phyloP scores from a whole-genome alignment of 2,113 vertebrate genomes.

The Gobio gobio region DNA sequence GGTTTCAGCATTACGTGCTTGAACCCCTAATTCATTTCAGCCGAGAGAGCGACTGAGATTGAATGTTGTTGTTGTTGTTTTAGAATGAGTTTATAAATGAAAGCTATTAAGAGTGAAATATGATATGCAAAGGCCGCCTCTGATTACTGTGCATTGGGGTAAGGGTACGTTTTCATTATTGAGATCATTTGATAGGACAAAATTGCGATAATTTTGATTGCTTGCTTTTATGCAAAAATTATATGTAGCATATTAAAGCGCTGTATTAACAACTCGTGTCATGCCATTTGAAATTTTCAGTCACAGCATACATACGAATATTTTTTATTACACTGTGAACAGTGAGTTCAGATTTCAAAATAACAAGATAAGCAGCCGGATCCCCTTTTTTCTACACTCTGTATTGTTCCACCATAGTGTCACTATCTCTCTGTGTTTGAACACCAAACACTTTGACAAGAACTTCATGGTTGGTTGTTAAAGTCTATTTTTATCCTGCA shows the following conservation, averaged over 20 bases:
- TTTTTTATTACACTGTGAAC: background rate
- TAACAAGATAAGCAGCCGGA: background rate
- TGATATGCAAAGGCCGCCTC: too few relatives aligned
- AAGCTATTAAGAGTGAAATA: too few relatives aligned
- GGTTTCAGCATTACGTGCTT: too few relatives aligned
- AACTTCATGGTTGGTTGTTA: background rate
- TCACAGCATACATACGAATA: background rate
- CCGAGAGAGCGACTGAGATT: too few relatives aligned
- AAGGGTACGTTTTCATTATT: background rate
- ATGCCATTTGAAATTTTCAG: background rate
- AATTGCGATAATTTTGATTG: background rate
- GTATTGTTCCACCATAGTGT: background rate
- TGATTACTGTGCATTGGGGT: background rate
- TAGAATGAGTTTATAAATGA: too few relatives aligned
- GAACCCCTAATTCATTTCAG: too few relatives aligned
- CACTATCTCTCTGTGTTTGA: conserved; percentile 4
- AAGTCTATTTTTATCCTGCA: background rate
- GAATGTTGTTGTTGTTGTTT: too few relatives aligned
- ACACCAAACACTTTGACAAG: background rate
- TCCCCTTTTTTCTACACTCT: background rate
- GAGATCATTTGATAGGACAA: background rate
- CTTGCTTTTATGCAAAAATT: background rate
- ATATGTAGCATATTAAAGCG: background rate
- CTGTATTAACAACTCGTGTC: background rate
- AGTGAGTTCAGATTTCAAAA: background rate